Conservation (phyloP, 2,113 vertebrate species). For the Osmerus eperlanus region DNA sequence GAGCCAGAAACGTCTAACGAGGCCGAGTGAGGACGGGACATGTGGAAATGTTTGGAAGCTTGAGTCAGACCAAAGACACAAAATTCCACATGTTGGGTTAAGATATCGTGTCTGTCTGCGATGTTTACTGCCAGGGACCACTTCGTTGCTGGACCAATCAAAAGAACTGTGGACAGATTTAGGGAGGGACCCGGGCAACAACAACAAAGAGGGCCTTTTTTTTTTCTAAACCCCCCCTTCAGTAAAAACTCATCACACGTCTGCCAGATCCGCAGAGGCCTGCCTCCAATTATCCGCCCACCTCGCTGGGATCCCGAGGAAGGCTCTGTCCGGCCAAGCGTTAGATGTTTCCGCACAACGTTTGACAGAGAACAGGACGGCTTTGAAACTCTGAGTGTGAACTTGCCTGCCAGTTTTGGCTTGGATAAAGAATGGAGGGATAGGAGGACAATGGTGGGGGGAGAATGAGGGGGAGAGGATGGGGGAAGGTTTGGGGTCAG, state of each 20-base stretch:
- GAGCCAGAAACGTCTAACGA: conserved; percentile 47
- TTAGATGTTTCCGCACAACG: conserved; percentile 75
- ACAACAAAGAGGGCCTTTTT: conserved; percentile 69
- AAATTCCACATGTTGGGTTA: conserved; percentile 71
- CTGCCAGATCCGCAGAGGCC: conserved; percentile 67
- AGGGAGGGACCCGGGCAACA: conserved; percentile 45
- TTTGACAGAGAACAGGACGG: conserved; percentile 73
- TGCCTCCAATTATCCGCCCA: conserved; percentile 73
- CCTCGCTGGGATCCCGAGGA: conserved; percentile 67
- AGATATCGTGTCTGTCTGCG: conserved; percentile 68
- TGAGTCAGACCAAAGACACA: conserved; percentile 65
- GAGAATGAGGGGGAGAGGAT: background rate
- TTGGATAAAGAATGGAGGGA: conserved; percentile 57
- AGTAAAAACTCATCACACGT: conserved; percentile 70
- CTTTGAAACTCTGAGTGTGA: conserved; percentile 69
- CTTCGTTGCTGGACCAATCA: conserved; percentile 57
- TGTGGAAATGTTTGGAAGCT: conserved; percentile 52
- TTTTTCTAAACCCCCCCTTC: conserved; percentile 48
- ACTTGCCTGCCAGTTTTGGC: conserved; percentile 71
- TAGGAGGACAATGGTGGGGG: background rate
- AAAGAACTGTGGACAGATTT: conserved; percentile 55
- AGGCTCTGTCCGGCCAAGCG: conserved; percentile 65
- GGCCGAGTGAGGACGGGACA: conserved; percentile 22
- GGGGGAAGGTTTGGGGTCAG: conserved; percentile 2
- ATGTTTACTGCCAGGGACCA: conserved; percentile 64